phyloP scores from a whole-genome alignment of 2,113 vertebrate species.

The Trichechus manatus region DNA sequence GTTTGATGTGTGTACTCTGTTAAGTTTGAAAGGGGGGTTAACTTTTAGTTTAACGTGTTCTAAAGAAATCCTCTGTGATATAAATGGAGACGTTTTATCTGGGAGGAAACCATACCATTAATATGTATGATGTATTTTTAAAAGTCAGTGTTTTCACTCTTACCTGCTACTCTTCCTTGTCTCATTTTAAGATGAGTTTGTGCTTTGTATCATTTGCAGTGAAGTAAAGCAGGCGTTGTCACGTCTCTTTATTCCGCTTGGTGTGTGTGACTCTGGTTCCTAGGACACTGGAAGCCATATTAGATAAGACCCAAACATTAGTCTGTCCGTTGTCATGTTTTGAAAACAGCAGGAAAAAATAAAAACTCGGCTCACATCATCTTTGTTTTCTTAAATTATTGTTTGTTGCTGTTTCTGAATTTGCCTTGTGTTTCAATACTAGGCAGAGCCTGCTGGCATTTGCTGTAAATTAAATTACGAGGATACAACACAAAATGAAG shows the following conservation, averaged over 20 bases:
- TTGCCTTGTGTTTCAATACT: slow-evolving; percentile 89
- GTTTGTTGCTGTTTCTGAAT: slow-evolving; percentile 90
- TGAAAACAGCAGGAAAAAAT: slow-evolving; percentile 89
- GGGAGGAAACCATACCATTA: slow-evolving; percentile 62
- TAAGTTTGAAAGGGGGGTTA: slow-evolving; percentile 71
- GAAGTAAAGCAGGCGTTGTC: slow-evolving; percentile 63
- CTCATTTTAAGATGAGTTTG: slow-evolving; percentile 68
- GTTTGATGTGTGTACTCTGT: slow-evolving; percentile 14
- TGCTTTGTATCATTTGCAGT: slow-evolving; percentile 47
- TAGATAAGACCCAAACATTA: slow-evolving; percentile 82
- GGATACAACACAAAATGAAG: slow-evolving; percentile 54
- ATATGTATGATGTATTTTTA: slow-evolving; percentile 43
- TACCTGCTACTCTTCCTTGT: slow-evolving; percentile 26
- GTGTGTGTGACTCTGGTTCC: slow-evolving; percentile 66
- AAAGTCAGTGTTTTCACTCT: slow-evolving; percentile 55
- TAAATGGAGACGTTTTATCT: slow-evolving; percentile 59
- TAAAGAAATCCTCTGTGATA: slow-evolving; percentile 52
- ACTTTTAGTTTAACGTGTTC: slow-evolving; percentile 72
- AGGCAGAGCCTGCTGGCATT: slow-evolving; percentile 77
- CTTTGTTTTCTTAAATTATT: slow-evolving; percentile 85
- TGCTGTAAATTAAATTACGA: slow-evolving; percentile 85
- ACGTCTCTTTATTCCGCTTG: slow-evolving; percentile 68
- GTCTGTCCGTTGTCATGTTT: slow-evolving; percentile 87
- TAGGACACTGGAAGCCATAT: slow-evolving; percentile 80
- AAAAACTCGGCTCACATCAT: slow-evolving; percentile 83